phyloP scores from a whole-genome alignment of 2,888 invertebrate genomes.

The Hipparchia sbordonii region DNA sequence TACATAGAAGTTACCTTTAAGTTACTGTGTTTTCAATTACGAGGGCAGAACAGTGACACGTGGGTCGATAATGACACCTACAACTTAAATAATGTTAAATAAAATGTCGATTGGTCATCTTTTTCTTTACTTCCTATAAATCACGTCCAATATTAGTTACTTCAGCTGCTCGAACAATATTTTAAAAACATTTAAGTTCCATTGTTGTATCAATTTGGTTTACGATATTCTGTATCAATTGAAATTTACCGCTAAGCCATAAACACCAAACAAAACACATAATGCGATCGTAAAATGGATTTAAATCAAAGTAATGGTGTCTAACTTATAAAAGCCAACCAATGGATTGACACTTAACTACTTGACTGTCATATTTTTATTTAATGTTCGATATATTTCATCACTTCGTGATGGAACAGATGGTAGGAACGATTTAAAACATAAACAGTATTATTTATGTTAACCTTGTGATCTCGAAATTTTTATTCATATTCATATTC shows the following conservation, averaged over 20 bases:
- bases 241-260: slow-evolving; percentile 33
- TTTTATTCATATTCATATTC: too few species aligned
- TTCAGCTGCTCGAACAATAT: background rate
- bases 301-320: slow-evolving; percentile 36
- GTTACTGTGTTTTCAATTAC: too few species aligned
- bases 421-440: slow-evolving; percentile 2
- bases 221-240: slow-evolving; percentile 35
- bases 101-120: background rate
- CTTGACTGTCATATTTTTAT: slow-evolving; percentile 25
- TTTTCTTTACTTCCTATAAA: background rate
- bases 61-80: background rate
- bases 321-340: slow-evolving; percentile 32
- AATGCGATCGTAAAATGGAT: slow-evolving; percentile 37
- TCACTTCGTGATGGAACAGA: background rate
- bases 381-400: slow-evolving; percentile 14
- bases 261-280: slow-evolving; percentile 31
- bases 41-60: too few species aligned
- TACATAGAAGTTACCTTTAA: too few species aligned
- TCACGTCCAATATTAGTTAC: background rate
- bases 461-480: too few species aligned
- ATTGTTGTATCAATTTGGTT: slow-evolving; percentile 18
- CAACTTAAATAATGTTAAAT: background rate
- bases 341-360: slow-evolving; percentile 27
- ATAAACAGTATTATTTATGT: background rate
- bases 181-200: slow-evolving; percentile 3